Base-by-base conservation (phyloP, 2,888 invertebrate species). In the Didymodactylos carnosus region DNA sequence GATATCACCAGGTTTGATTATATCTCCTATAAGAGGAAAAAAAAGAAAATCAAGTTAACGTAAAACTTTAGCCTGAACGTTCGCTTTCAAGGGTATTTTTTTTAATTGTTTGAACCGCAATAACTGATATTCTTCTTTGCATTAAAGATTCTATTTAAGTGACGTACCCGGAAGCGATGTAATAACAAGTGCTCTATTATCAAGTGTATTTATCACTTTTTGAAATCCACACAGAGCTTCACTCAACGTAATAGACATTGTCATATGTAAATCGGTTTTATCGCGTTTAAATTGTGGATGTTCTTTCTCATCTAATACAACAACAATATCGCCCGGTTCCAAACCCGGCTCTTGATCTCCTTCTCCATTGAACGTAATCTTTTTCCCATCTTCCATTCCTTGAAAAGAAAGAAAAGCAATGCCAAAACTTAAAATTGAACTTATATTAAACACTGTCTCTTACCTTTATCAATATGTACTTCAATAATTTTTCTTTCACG, bases 141-240 rank as follows among this genome's bases (percentile, higher is more conserved):
- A 43, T 43, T 25, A 49, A 49, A 5, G 11, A 49, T 8, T 19
- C 13, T 23, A 23, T 16, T 3, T 25, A 49, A 43, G n/a, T 25
- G 94, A 88, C 78, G 89, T 88, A 23, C 93, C 94, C 8, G 90
- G 87, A 72, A 88, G 86, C 78, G 89, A 89, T 81, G 87, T 88
- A 73, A 95, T 86, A 72, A 92, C 85, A 76, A 94, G 84, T 80
- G 89, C 88, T 70, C 93, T 87, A 0, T 91, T 92, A 85, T 94
- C 94, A 78, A 95, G 86, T 83, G 94, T 94, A 80, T 89, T 88
- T n/a, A 94, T 84, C 71, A 89, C 86, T 83, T 91, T 88, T 75
- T 88, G 86, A 83, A 92, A 91, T 10, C 94, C 94, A 84, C 94
- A 94, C 14, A 94, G 85, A 19, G 94, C 91, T 82, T 94, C 92